Percentiles rank a stretch among this genome's conserved stretches.
Conservation (phyloP, 2,888 invertebrate genomes). For the Mamestra brassicae region DNA sequence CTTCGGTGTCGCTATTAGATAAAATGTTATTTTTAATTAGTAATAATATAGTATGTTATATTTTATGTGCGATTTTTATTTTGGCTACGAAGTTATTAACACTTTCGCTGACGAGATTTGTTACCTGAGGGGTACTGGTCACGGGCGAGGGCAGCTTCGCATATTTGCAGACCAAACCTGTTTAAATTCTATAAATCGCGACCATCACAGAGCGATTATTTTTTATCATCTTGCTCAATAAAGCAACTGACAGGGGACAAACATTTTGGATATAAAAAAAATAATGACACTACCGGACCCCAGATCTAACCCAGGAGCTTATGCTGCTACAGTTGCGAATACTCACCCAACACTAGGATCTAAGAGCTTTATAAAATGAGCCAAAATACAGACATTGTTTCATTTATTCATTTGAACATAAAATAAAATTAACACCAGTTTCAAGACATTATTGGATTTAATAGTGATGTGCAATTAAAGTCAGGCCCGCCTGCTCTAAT, state of each 20-base stretch:
- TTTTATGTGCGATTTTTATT: slow-evolving; percentile 23
- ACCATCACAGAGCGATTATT: too few species aligned
- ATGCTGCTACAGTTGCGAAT: background rate
- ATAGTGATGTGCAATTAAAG: slow-evolving; percentile 17
- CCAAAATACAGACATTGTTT: slow-evolving; percentile 12
- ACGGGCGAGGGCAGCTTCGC: too few species aligned
- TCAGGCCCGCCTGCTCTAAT: slow-evolving; percentile 18
- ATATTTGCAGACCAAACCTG: too few species aligned
- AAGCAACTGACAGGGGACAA: too few species aligned
- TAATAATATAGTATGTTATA: slow-evolving; percentile 48
- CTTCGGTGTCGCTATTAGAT: slow-evolving; percentile 84
- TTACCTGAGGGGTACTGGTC: too few species aligned
- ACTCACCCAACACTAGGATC: background rate
- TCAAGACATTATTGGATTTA: background rate
- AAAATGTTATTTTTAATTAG: slow-evolving; percentile 54
- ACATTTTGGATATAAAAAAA: too few species aligned
- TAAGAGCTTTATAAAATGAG: background rate
- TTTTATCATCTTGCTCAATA: too few species aligned
- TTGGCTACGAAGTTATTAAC: background rate
- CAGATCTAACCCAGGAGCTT: too few species aligned
- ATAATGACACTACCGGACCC: too few species aligned
- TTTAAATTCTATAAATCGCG: too few species aligned
- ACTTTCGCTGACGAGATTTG: too few species aligned
- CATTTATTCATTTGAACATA: slow-evolving; percentile 35
- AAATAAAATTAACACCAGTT: slow-evolving; percentile 25